Evolutionary conservation across 2,888 invertebrate species (phyloP).

Genomic region (Drosophila mayaguana): DNA sequence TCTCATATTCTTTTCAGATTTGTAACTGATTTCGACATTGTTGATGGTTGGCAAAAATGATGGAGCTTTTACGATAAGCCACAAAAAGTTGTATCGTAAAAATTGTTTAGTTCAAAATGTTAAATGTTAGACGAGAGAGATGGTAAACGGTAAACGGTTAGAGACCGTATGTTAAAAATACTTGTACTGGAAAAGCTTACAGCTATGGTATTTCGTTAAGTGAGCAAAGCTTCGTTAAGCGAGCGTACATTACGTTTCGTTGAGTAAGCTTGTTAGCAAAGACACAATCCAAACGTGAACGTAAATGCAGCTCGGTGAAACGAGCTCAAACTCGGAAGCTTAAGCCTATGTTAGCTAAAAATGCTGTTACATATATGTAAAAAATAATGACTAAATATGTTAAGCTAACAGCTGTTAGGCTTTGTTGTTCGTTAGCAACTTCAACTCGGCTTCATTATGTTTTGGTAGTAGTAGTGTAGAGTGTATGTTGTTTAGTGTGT

Average conservation of each 20-base stretch:
- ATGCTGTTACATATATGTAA: slow-evolving; percentile 48
- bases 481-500: slow-evolving; percentile 35
- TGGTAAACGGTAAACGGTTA: slow-evolving; percentile 29
- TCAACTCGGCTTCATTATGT: slow-evolving; percentile 30
- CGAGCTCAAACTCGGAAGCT: slow-evolving; percentile 36
- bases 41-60: slow-evolving; percentile 50
- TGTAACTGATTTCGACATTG: slow-evolving; percentile 28
- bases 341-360: slow-evolving; percentile 49
- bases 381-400: slow-evolving; percentile 39
- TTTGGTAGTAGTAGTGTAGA: slow-evolving; percentile 24
- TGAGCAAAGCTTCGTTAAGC: slow-evolving; percentile 31
- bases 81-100: slow-evolving; percentile 58
- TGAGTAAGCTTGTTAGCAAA: slow-evolving; percentile 30
- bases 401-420: slow-evolving; percentile 53
- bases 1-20: slow-evolving; percentile 1
- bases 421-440: slow-evolving; percentile 38
- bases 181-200: slow-evolving; percentile 33
- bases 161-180: slow-evolving; percentile 51
- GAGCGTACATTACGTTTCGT: slow-evolving; percentile 25
- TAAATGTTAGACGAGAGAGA: slow-evolving; percentile 37
- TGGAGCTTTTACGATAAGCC: slow-evolving; percentile 69
- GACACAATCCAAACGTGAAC: slow-evolving; percentile 37
- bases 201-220: slow-evolving; percentile 30
- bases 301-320: slow-evolving; percentile 17
- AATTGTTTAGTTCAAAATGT: slow-evolving; percentile 9